Base-by-base conservation (phyloP, 1,140 invertebrate genomes). In the Musca vetustissima region DNA sequence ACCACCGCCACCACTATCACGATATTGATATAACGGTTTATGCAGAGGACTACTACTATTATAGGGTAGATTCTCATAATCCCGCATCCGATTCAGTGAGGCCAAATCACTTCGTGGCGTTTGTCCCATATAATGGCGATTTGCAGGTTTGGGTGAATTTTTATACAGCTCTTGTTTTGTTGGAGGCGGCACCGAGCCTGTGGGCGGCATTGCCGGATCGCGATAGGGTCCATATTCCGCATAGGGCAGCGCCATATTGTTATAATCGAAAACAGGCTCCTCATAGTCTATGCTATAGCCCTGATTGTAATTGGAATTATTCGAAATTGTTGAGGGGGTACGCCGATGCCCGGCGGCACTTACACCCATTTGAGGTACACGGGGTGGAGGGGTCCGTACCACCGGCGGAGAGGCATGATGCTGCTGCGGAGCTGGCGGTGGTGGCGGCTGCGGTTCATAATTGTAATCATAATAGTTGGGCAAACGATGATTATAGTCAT, bases 281-380 rank as follows among this genome's bases (percentile, higher is more conserved):
- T 80, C 78, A 73, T 73, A 66, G 73, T 92, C 90, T 67, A 90
- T 80, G 17, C 86, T 84, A 78, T 89, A 90, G 15, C 85, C 88
- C 9, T 88, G 88, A 81, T 87, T 88, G 7, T 88, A 78, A 52
- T 77, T 80, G 1, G 77, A 82, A 24, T 78, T 80, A 66, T 77
- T 79, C 2, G 80, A 82, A 2, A 82, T 77, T 0, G 75, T 81
- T 0, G 80, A 82, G 1, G 79, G 76, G 0, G 80, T 82, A 21
- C 80, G 75, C 3, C 80, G 73, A 66, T 82, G 79, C 0, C 76
- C 78, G 0, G 73, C 78, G 1, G 80, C 80, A 21, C 69, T 76
- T 0, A 82, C 77, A 6, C 80, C 81, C 81, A 83, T 82, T 53
- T 80, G 79, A 0, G 80, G 81, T 1, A 81, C 77, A 0, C 79